These are phyloP conservation scores for Anas capensis DNA, from an alignment of 2,797 vertebrate species.

Conservation along the genomic window DNA sequence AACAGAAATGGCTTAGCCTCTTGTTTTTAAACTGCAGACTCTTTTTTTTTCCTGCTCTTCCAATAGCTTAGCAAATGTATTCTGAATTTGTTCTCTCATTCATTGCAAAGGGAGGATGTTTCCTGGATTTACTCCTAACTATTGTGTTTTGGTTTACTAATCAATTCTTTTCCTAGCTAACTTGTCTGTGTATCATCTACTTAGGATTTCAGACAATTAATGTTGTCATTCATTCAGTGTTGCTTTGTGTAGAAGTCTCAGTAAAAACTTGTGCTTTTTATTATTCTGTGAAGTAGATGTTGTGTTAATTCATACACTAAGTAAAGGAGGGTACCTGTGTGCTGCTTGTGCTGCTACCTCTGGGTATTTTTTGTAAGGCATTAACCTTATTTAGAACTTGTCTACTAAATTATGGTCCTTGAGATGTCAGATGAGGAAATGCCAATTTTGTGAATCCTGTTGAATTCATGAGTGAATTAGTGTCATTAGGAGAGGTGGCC, in stretches of 20 bases:
- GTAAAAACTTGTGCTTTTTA: not conserved
- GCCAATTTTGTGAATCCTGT: not conserved
- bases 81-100: not conserved
- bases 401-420: not conserved
- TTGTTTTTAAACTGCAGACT: not conserved
- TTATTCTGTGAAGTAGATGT: not conserved
- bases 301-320: not conserved
- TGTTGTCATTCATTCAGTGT: not conserved
- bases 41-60: not conserved
- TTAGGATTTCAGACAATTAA: not conserved
- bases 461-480: not conserved
- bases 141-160: not conserved
- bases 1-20: conserved; percentile 15
- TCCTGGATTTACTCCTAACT: not conserved
- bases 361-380: not conserved
- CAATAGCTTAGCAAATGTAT: not conserved
- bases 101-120: not conserved
- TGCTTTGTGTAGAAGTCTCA: not conserved
- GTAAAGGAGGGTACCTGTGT: not conserved
- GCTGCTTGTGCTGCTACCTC: not conserved
- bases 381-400: not conserved
- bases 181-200: not conserved
- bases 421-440: not conserved
- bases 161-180: not conserved
- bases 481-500: not conserved